phyloP scores from a whole-genome alignment of 2,113 vertebrate species.

The Lasiurus cinereus region DNA sequence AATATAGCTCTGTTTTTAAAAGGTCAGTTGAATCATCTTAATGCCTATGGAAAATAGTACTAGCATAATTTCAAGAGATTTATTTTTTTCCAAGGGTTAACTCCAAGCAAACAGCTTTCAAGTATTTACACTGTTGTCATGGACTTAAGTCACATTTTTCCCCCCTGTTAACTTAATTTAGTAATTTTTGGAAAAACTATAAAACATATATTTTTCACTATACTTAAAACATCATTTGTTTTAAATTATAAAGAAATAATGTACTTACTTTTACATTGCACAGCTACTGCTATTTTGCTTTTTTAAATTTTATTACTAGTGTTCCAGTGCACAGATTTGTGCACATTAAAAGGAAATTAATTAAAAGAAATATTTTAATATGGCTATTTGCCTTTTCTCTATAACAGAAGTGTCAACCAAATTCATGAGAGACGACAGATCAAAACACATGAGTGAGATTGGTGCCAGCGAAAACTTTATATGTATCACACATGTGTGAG shows the following conservation, averaged over 20 bases:
- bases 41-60: not conserved
- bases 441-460: no score
- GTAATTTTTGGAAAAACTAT: not conserved
- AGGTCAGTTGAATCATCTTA: not conserved
- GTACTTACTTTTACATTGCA: not conserved
- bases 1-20: not conserved
- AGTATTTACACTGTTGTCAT: not conserved
- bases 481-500: no score
- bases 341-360: no score
- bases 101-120: not conserved
- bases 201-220: not conserved
- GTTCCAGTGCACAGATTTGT: no score
- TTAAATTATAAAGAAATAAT: constrained; percentile 1
- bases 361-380: no score
- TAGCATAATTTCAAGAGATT: not conserved
- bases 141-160: not conserved
- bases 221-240: constrained; percentile 8
- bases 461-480: no score
- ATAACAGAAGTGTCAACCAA: no score
- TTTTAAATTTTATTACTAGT: not conserved
- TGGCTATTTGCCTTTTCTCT: no score
- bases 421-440: no score
- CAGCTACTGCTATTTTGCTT: not conserved
- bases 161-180: not conserved
- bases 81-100: not conserved